These are phyloP conservation scores for Julus scanicus DNA, from an alignment of 2,888 invertebrate species.

Conservation along the genomic window DNA sequence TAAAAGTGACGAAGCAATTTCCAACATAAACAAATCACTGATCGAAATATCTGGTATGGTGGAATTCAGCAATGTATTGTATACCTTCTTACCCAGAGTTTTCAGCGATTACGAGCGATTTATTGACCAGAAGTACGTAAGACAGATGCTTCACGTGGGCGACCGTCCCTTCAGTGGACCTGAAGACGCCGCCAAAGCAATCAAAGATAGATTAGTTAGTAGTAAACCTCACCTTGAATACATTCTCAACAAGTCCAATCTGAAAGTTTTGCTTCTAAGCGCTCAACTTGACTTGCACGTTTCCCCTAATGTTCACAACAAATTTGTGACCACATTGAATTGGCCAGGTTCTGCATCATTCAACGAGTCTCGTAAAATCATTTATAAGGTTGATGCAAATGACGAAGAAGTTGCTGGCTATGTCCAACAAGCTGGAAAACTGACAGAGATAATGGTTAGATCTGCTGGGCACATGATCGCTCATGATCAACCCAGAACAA, in stretches of 20 bases:
- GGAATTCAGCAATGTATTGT: slow-evolving; percentile 80
- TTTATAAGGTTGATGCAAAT: not conserved
- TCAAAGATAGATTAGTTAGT: slow-evolving; percentile 82
- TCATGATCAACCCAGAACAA: slow-evolving; percentile 3
- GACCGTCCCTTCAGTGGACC: slow-evolving; percentile 74
- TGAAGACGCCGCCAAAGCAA: slow-evolving; percentile 78
- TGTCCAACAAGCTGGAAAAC: not conserved
- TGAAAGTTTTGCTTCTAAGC: slow-evolving; percentile 75
- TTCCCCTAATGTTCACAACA: slow-evolving; percentile 61
- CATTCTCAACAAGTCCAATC: slow-evolving; percentile 64
- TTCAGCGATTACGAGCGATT: slow-evolving; percentile 71
- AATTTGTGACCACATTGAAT: slow-evolving; percentile 63
- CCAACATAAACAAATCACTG: slow-evolving; percentile 72
- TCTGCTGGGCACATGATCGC: slow-evolving; percentile 47
- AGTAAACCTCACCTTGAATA: slow-evolving; percentile 71
- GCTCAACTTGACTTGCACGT: slow-evolving; percentile 84
- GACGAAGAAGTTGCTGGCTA: slow-evolving; percentile 48
- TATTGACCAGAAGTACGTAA: slow-evolving; percentile 73
- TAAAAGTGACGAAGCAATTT: slow-evolving; percentile 61
- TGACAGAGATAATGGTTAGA: slow-evolving; percentile 28
- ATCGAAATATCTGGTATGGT: slow-evolving; percentile 80
- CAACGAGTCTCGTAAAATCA: not conserved
- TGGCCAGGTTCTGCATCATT: slow-evolving; percentile 51
- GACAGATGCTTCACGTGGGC: slow-evolving; percentile 86
- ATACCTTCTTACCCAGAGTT: slow-evolving; percentile 66